Evolutionary conservation across 2,797 vertebrate species (phyloP).

Genomic region (Ctenopoma kingsleyae): DNA sequence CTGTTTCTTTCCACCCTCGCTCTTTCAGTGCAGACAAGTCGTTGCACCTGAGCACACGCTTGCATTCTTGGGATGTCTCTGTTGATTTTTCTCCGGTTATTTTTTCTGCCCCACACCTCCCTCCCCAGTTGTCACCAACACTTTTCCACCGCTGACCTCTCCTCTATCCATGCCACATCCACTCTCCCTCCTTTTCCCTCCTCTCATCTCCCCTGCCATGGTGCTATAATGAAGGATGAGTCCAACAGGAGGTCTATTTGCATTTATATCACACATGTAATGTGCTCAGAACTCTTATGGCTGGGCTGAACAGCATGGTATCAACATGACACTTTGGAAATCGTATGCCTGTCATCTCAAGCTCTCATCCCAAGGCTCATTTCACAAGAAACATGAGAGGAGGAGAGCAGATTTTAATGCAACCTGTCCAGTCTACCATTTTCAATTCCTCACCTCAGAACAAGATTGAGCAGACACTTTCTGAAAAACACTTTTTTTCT

Average conservation of each 20-base stretch:
- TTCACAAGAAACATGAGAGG: slow-evolving; percentile 60
- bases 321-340: slow-evolving; percentile 72
- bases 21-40: slow-evolving; percentile 31
- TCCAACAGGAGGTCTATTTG: slow-evolving; percentile 76
- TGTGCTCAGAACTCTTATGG: slow-evolving; percentile 56
- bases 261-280: slow-evolving; percentile 80
- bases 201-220: slow-evolving; percentile 5
- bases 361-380: slow-evolving; percentile 69
- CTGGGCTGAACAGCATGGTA: slow-evolving; percentile 53
- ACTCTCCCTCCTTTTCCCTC: neutral
- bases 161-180: slow-evolving; percentile 17
- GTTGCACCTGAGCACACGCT: slow-evolving; percentile 54
- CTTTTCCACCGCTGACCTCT: slow-evolving; percentile 43
- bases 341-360: slow-evolving; percentile 64
- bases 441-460: slow-evolving; percentile 24
- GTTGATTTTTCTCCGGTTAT: slow-evolving; percentile 67
- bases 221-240: slow-evolving; percentile 41
- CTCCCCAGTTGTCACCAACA: slow-evolving; percentile 56
- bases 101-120: slow-evolving; percentile 7
- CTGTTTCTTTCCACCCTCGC: slow-evolving; percentile 22
- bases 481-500: slow-evolving; percentile 6
- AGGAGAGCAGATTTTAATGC: slow-evolving; percentile 50
- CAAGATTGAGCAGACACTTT: slow-evolving; percentile 5
- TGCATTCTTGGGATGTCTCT: slow-evolving; percentile 58
- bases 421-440: slow-evolving; percentile 48